phyloP scores from a whole-genome alignment of 2,113 vertebrate genomes.

The Ptychochromis oligacanthus region DNA sequence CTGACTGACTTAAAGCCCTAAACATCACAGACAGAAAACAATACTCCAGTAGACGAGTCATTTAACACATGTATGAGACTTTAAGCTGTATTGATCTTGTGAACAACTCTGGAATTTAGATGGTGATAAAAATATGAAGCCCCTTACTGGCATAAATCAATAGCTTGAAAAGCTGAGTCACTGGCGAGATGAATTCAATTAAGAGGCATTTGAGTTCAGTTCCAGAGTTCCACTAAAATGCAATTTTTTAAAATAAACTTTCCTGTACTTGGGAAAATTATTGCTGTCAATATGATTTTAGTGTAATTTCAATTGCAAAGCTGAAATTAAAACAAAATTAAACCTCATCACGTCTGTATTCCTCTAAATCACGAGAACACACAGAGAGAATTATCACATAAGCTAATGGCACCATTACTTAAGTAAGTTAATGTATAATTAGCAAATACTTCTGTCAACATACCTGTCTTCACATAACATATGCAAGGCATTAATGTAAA shows the following conservation, averaged over 20 bases:
- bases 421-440: conserved; percentile 49
- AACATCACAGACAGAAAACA: conserved; percentile 16
- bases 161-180: conserved; percentile 13
- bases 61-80: conserved; percentile 38
- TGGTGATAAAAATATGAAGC: conserved; percentile 20
- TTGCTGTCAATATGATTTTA: background rate
- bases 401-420: conserved; percentile 43
- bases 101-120: conserved; percentile 21
- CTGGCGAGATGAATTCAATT: conserved; percentile 53
- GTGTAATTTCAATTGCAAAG: background rate
- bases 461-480: conserved; percentile 5
- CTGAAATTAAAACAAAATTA: conserved; percentile 13
- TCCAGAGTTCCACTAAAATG: background rate
- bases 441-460: conserved; percentile 28
- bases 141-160: conserved; percentile 39
- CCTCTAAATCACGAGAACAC: background rate
- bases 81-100: conserved; percentile 47
- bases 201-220: conserved; percentile 40
- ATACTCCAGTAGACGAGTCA: conserved; percentile 3
- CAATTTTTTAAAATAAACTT: background rate
- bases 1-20: background rate
- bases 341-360: conserved; percentile 1
- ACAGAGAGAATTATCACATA: background rate
- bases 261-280: conserved; percentile 16
- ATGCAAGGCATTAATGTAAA: conserved; percentile 8